Evolutionary conservation across 2,113 vertebrate species (phyloP).

Genomic region (Callorhinus ursinus): DNA sequence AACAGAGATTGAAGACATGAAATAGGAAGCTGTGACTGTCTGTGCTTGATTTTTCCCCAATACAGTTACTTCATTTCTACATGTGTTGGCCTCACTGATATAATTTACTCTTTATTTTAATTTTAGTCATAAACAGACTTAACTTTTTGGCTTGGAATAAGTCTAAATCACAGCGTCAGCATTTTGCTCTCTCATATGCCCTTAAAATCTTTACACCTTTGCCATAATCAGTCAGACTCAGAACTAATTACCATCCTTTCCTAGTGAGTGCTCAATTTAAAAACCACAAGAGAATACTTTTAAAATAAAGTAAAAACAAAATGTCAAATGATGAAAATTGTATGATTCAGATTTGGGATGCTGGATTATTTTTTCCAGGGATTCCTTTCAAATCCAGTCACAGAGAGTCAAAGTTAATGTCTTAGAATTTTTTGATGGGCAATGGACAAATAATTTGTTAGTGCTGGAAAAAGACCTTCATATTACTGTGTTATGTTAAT

Average conservation of each 20-base stretch:
- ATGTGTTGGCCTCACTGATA: conserved; percentile 36
- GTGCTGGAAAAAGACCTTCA: not conserved
- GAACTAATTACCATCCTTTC: conserved; percentile 70
- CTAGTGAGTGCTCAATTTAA: conserved; percentile 68
- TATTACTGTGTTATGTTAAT: conserved; percentile 25
- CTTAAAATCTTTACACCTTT: conserved; percentile 67
- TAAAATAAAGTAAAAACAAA: conserved; percentile 72
- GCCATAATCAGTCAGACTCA: conserved; percentile 62
- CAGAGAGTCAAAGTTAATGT: conserved; percentile 60
- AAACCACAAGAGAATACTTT: conserved; percentile 71
- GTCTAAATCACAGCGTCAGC: conserved; percentile 67
- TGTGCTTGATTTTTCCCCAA: not conserved
- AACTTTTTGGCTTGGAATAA: conserved; percentile 66
- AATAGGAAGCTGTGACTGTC: not conserved
- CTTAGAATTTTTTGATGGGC: conserved; percentile 32
- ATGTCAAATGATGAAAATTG: conserved; percentile 71
- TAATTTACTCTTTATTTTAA: conserved; percentile 68
- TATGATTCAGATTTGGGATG: conserved; percentile 67
- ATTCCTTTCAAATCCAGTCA: conserved; percentile 58
- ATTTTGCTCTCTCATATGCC: conserved; percentile 64
- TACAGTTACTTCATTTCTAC: not conserved
- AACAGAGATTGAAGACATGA: conserved; percentile 51
- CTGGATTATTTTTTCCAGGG: conserved; percentile 72
- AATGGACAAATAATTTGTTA: conserved; percentile 15
- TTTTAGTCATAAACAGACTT: conserved; percentile 74